Percentiles rank a stretch among this genome's conserved stretches.
These are phyloP conservation scores for Aphaenogaster rudis DNA, from an alignment of 1,140 invertebrate genomes.

Conservation along the genomic window DNA sequence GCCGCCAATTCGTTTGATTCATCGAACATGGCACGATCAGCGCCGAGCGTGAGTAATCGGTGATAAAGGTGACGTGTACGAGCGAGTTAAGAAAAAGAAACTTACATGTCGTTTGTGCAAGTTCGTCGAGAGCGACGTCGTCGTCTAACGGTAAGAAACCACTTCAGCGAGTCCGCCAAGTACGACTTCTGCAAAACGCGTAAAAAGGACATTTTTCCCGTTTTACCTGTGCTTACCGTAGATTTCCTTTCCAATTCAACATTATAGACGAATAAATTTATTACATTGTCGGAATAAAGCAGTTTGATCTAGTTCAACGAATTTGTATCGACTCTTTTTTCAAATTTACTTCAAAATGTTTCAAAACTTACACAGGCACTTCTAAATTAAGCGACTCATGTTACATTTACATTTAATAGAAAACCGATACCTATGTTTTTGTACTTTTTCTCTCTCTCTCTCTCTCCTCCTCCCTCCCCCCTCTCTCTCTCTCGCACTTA, in stretches of 20 bases:
- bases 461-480: too few relatives aligned
- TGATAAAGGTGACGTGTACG: constrained; percentile 42
- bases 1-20: constrained; percentile 38
- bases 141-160: constrained; percentile 9
- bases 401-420: neutral
- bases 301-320: neutral
- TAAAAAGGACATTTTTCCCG: constrained; percentile 30
- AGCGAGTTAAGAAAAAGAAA: constrained; percentile 38
- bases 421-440: neutral
- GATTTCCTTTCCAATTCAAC: constrained; percentile 5
- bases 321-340: constrained; percentile 9
- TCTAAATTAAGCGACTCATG: neutral
- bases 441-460: neutral
- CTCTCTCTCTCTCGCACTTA: neutral
- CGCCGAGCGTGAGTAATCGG: neutral
- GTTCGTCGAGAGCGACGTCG: constrained; percentile 9
- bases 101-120: neutral
- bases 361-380: neutral
- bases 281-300: constrained; percentile 15
- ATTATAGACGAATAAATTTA: constrained; percentile 2
- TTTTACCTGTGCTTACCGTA: neutral
- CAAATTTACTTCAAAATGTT: neutral
- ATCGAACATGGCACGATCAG: constrained; percentile 28
- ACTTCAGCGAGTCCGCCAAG: neutral
- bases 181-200: neutral